Percentiles rank a stretch among this genome's conserved stretches.
phyloP scores from a whole-genome alignment of 2,797 vertebrate species.

The Acipenser oxyrinchus region DNA sequence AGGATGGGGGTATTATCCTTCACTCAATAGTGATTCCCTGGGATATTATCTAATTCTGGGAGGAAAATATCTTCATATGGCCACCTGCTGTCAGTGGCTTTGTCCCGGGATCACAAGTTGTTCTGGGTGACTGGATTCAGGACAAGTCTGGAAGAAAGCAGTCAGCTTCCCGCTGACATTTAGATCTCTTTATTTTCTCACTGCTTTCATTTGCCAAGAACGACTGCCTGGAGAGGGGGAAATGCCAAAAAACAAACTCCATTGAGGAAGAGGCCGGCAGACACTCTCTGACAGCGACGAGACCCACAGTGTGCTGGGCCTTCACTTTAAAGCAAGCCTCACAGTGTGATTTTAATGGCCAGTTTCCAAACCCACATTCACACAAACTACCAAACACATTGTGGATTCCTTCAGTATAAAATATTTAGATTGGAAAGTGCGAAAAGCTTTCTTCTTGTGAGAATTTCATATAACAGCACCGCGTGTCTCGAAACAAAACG shows the following conservation, averaged over 20 bases:
- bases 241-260: constrained; percentile 19
- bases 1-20: constrained; percentile 83
- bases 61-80: constrained; percentile 86
- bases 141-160: constrained; percentile 79
- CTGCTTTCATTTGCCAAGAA: constrained; percentile 66
- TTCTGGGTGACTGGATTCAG: constrained; percentile 88
- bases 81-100: constrained; percentile 82
- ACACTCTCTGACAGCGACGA: not conserved
- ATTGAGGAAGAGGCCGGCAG: not conserved
- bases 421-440: constrained; percentile 26
- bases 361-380: not conserved
- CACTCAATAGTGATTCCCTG: constrained; percentile 83
- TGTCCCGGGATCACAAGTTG: constrained; percentile 90
- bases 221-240: constrained; percentile 44
- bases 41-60: constrained; percentile 92
- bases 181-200: constrained; percentile 86
- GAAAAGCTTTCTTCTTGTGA: constrained; percentile 9
- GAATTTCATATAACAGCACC: not conserved
- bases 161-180: constrained; percentile 81
- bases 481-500: too few relatives aligned
- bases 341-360: not conserved
- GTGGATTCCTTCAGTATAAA: not conserved
- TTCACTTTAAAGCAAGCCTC: not conserved
- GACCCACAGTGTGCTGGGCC: constrained; percentile 5
- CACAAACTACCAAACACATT: not conserved